Evolutionary conservation across 2,888 invertebrate species (phyloP).

Genomic region (Cryptocheilus praepositus): DNA sequence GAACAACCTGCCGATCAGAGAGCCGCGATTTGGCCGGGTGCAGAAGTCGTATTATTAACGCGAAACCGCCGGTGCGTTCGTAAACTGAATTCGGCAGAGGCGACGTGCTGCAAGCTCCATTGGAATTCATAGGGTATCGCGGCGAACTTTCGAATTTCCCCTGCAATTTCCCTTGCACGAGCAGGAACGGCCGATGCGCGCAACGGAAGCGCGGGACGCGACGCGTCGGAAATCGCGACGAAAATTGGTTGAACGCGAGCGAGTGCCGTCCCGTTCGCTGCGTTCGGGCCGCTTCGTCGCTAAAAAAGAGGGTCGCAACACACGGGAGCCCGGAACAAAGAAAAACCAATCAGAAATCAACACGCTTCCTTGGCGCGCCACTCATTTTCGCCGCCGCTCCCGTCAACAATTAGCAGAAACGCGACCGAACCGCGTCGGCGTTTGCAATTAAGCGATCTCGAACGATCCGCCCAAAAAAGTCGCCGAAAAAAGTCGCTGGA

Average conservation of each 20-base stretch:
- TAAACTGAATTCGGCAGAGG: constrained; percentile 3
- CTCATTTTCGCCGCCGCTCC: too few species aligned
- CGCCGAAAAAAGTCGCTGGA: background rate
- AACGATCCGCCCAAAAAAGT: too few species aligned
- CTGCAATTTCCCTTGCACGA: constrained; percentile 70
- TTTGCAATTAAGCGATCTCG: too few species aligned
- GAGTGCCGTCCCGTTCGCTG: background rate
- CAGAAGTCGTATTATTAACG: background rate
- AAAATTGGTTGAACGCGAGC: constrained; percentile 63
- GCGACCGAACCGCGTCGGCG: too few species aligned
- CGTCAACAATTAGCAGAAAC: too few species aligned
- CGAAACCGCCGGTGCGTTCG: constrained; percentile 3
- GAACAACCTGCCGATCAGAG: too few species aligned
- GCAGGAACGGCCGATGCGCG: constrained; percentile 60
- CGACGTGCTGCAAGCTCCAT: constrained; percentile 41
- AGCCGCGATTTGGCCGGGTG: too few species aligned
- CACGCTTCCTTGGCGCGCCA: too few species aligned
- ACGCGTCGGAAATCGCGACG: constrained; percentile 66
- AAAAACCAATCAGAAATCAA: too few species aligned
- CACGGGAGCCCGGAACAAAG: too few species aligned
- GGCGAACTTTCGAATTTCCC: constrained; percentile 72
- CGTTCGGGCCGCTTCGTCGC: too few species aligned
- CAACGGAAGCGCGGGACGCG: constrained; percentile 63
- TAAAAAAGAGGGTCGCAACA: too few species aligned
- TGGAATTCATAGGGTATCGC: constrained; percentile 61